Evolutionary conservation across 2,888 invertebrate genomes (phyloP).

Genomic region (Laspeyria flexula): DNA sequence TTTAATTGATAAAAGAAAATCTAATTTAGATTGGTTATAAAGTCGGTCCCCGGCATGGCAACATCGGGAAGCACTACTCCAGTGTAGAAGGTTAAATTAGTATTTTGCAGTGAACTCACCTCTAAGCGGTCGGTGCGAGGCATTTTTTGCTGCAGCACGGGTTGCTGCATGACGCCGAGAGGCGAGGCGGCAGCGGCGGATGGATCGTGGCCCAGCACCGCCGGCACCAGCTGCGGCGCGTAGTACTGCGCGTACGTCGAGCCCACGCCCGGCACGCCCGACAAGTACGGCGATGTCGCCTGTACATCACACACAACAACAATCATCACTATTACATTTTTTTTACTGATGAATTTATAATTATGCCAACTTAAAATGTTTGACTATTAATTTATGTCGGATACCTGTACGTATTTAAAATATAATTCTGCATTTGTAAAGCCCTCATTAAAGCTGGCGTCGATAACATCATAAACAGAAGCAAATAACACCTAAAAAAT

Average conservation of each 20-base stretch:
- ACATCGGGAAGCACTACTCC: constrained; percentile 73
- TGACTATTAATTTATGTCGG: neutral
- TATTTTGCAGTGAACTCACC: constrained; percentile 87
- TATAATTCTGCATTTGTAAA: constrained; percentile 12
- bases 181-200: constrained; percentile 91
- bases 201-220: constrained; percentile 95
- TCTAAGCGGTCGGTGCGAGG: constrained; percentile 98
- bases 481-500: constrained; percentile 27
- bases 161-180: constrained; percentile 94
- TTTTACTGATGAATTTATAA: neutral
- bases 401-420: neutral
- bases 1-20: neutral
- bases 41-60: constrained; percentile 72
- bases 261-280: constrained; percentile 95
- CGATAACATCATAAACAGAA: constrained; percentile 36
- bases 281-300: constrained; percentile 97
- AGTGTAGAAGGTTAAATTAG: constrained; percentile 50
- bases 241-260: constrained; percentile 97
- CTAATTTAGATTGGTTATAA: neutral
- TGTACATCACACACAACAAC: constrained; percentile 66
- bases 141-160: constrained; percentile 97
- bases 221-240: constrained; percentile 95
- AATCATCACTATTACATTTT: constrained; percentile 23
- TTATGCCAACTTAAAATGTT: neutral
- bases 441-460: constrained; percentile 33